Evolutionary conservation across 2,888 invertebrate species (phyloP), one percentile per base, ranked within the genome.

Genomic region (Beris morrisii): DNA sequence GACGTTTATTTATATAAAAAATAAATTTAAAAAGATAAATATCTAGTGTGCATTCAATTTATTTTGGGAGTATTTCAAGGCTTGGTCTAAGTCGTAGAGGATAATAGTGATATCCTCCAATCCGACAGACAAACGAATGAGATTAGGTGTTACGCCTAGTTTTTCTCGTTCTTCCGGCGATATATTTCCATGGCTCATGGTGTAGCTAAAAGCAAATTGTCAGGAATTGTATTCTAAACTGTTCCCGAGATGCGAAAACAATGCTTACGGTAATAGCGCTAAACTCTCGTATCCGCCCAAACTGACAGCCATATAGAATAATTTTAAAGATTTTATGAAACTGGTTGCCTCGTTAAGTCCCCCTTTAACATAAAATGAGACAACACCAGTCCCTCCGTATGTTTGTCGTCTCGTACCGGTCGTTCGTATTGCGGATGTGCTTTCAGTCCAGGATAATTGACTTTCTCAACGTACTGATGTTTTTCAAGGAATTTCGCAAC

Each of bases 121-220:
- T 4, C 97, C 97, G 57, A 97, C 90, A 0, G 95, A 96, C 32
- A 98, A 79, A 70, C 97, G 85, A 64, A 98, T 85, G 30, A 97
- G 83, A 46, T 89, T 87, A 76, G 95, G 91, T 0, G 88, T 89
- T 70, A 98, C 95, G 11, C 93, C 92, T 31, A 95, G 83, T 69
- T 83, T 82, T 31, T 78, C 81, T 69, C 94, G 83, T 70, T 90
- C 88, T 52, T 88, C 88, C 64, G 83, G 85, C 0, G 95, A 92
- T 32, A 97, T 90, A 0, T 93, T 93, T 1, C 95, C 93, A 77
- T 98, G 98, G 0, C 97, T 97, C 97, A 98, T 98, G 31, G 94
- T 79, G 28, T 88, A 89, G 69, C 93, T 93, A 59, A 11, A 43
- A 43, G 4, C 3, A 63, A 64, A 65, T 28, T 28, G 44, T 7